Percentiles rank a stretch among this genome's conserved stretches.
phyloP scores from a whole-genome alignment of 1,140 invertebrate genomes.

The Colletes gigas region DNA sequence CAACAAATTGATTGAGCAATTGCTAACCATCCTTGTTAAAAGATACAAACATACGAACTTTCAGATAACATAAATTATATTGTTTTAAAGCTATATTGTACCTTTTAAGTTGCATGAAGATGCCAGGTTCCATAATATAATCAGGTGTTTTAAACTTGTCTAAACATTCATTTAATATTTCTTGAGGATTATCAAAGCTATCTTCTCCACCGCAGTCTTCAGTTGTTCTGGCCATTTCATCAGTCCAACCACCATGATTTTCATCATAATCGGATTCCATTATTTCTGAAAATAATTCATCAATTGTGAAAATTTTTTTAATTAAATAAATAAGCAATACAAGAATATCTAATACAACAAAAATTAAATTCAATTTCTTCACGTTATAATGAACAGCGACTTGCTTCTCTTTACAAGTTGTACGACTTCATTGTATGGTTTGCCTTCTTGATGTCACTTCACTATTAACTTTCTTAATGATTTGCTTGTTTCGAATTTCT shows the following conservation, averaged over 20 bases:
- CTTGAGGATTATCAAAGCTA: conserved; percentile 90
- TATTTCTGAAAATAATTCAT: conserved; percentile 10
- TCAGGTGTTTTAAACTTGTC: conserved; percentile 95
- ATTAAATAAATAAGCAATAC: neutral
- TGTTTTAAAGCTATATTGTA: conserved; percentile 67
- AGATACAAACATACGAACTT: too few relatives aligned
- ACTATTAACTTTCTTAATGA: too few relatives aligned
- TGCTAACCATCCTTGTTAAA: too few relatives aligned
- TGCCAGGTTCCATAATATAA: conserved; percentile 99
- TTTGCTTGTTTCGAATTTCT: too few relatives aligned
- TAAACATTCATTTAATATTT: conserved; percentile 93
- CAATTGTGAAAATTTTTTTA: neutral
- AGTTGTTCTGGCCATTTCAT: conserved; percentile 72
- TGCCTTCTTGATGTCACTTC: too few relatives aligned
- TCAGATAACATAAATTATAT: neutral
- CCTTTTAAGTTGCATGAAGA: conserved; percentile 95
- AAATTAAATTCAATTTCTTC: too few relatives aligned
- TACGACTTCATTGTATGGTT: too few relatives aligned
- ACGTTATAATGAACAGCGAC: too few relatives aligned
- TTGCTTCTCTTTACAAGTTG: too few relatives aligned
- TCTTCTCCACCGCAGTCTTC: conserved; percentile 85
- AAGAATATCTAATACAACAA: neutral
- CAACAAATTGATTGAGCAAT: too few relatives aligned
- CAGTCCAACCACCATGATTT: conserved; percentile 75
- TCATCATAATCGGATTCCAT: conserved; percentile 77